phyloP scores from a whole-genome alignment of 2,888 invertebrate genomes.

The Colletes collaris region DNA sequence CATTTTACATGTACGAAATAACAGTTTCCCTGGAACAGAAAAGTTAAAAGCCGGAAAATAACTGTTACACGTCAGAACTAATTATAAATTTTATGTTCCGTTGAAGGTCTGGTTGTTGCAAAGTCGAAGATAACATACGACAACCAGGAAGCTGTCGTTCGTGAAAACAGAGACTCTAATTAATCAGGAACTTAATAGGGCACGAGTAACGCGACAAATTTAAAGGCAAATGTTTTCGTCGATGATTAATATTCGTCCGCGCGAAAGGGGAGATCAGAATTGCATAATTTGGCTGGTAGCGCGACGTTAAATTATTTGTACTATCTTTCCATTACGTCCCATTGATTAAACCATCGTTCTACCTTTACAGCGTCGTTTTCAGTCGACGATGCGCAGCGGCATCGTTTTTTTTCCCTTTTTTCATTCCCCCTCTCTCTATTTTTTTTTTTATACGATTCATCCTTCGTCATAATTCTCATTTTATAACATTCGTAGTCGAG shows the following conservation, averaged over 20 bases:
- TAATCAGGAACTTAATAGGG: constrained; percentile 46
- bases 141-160: too few relatives aligned
- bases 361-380: constrained; percentile 12
- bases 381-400: not conserved
- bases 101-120: too few relatives aligned
- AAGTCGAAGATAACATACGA: too few relatives aligned
- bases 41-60: too few relatives aligned
- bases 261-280: constrained; percentile 13
- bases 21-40: too few relatives aligned
- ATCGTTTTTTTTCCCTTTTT: not conserved
- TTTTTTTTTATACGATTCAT: constrained; percentile 11
- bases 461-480: constrained; percentile 5
- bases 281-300: constrained; percentile 24
- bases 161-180: not conserved
- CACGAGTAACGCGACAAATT: constrained; percentile 42
- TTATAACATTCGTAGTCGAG: not conserved
- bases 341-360: constrained; percentile 27
- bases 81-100: too few relatives aligned
- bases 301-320: constrained; percentile 38
- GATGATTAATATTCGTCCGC: constrained; percentile 36
- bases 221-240: constrained; percentile 44
- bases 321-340: constrained; percentile 28
- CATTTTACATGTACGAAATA: too few relatives aligned
- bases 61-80: too few relatives aligned
- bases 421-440: not conserved